These are phyloP conservation scores for Ibidorhyncha struthersii DNA, from an alignment of 2,113 vertebrate species.

Conservation along the genomic window DNA sequence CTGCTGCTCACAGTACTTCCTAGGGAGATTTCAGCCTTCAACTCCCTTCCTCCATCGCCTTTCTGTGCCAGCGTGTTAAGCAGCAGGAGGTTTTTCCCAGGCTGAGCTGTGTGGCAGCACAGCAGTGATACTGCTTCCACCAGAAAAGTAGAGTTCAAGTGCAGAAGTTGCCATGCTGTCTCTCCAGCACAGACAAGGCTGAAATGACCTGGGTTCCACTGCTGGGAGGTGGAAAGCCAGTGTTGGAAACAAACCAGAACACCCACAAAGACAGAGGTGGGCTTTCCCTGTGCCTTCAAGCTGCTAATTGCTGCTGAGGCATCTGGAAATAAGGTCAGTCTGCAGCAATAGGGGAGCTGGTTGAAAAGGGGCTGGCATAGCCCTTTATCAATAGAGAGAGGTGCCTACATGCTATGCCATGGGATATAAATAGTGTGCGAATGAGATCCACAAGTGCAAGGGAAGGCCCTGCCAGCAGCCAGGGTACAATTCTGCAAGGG, in stretches of 20 bases:
- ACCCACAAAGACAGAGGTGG: background rate
- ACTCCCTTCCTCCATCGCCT: background rate
- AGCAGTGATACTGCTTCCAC: background rate
- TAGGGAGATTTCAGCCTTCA: background rate
- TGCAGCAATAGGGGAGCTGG: background rate
- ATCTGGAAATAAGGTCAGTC: background rate
- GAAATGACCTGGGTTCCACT: background rate
- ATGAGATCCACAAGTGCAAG: background rate
- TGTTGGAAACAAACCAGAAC: background rate
- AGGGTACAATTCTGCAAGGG: background rate
- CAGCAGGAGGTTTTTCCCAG: background rate
- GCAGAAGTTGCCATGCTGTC: background rate
- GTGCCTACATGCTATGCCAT: background rate
- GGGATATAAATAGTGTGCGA: background rate
- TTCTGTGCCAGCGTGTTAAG: background rate
- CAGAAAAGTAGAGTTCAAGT: background rate
- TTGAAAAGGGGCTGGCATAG: background rate
- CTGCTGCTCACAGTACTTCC: background rate
- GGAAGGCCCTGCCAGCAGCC: background rate
- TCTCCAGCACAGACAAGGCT: background rate
- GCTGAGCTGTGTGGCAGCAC: background rate
- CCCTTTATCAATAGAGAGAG: rapidly evolving
- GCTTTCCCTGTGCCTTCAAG: background rate
- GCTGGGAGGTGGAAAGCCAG: background rate
- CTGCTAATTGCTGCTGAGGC: background rate